A percentile compares a stretch with the other conserved stretches of the same genome.
These are phyloP conservation scores for Calyptomena viridis DNA, from an alignment of 2,113 vertebrate species.

Conservation along the genomic window DNA sequence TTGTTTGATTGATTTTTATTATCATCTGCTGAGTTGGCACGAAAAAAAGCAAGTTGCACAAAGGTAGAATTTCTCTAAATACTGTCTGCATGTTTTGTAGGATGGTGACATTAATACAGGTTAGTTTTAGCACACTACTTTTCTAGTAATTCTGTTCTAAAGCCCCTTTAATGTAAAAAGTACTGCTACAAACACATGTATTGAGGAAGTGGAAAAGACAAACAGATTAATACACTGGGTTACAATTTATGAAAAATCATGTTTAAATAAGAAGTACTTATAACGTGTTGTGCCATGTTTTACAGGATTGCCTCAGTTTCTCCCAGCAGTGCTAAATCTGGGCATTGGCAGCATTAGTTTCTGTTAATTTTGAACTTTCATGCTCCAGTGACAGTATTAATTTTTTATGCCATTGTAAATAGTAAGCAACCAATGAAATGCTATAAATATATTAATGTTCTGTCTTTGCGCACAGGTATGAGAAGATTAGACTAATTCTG, in stretches of 20 bases:
- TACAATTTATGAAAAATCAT: conserved; percentile 41
- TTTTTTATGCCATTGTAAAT: conserved; percentile 72
- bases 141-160: not conserved
- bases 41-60: not conserved
- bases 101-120: not conserved
- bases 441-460: conserved; percentile 71
- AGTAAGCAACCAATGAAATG: conserved; percentile 72
- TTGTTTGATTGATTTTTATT: not conserved
- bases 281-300: conserved; percentile 2
- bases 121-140: not conserved
- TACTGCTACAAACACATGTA: not conserved
- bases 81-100: not conserved
- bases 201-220: conserved; percentile 30
- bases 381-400: conserved; percentile 68
- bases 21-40: not conserved
- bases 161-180: not conserved
- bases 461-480: conserved; percentile 67
- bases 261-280: conserved; percentile 35
- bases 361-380: conserved; percentile 75
- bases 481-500: conserved; percentile 70
- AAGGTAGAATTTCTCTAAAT: not conserved
- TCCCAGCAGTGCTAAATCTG: conserved; percentile 31
- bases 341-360: conserved; percentile 55
- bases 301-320: conserved; percentile 65
- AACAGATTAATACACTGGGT: conserved; percentile 22